Evolutionary conservation across 2,888 invertebrate genomes (phyloP).

Genomic region (Rutpela maculata): DNA sequence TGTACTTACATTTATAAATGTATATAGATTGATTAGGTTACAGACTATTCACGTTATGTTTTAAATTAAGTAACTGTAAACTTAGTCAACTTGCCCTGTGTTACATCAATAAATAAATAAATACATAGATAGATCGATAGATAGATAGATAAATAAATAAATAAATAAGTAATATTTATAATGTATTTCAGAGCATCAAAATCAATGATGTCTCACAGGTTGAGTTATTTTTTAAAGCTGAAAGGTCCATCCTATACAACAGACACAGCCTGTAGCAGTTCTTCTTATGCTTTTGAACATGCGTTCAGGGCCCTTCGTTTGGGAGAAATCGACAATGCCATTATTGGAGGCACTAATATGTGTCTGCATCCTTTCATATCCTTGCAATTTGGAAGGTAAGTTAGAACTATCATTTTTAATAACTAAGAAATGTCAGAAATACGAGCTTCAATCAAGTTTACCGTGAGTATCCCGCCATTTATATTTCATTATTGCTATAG

Average conservation of each 20-base stretch:
- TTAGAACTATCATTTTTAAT: not conserved
- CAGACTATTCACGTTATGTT: no score
- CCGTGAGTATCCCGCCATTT: no score
- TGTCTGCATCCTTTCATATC: conserved; percentile 91
- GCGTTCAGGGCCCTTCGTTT: conserved; percentile 85
- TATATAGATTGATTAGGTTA: no score
- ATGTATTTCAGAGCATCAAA: conserved; percentile 74
- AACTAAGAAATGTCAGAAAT: no score
- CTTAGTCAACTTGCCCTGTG: no score
- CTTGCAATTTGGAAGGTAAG: conserved; percentile 86
- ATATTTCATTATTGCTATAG: no score
- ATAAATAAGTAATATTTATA: not conserved
- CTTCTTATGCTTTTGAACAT: conserved; percentile 89
- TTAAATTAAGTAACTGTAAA: no score
- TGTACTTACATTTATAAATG: no score
- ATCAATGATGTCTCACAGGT: conserved; percentile 94
- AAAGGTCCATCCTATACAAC: conserved; percentile 91
- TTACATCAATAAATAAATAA: no score
- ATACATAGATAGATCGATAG: no score
- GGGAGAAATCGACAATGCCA: conserved; percentile 90
- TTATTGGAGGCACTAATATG: conserved; percentile 91
- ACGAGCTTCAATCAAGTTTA: no score
- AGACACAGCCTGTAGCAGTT: conserved; percentile 96
- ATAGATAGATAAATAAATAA: no score
- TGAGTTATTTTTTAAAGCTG: conserved; percentile 91